Base-by-base conservation (phyloP, 2,113 vertebrate genomes). In the Gobio gobio region DNA sequence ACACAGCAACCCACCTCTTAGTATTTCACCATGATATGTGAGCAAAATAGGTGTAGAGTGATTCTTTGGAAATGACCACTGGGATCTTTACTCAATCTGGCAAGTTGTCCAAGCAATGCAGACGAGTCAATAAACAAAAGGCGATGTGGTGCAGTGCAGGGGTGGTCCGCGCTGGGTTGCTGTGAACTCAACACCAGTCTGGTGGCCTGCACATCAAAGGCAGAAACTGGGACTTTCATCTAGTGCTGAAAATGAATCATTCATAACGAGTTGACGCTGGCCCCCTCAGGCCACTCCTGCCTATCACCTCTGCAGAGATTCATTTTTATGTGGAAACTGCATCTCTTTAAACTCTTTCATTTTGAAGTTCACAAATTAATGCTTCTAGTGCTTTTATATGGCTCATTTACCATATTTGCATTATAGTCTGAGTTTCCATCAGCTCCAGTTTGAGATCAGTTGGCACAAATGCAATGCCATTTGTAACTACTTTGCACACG, bases 121-220 rank as follows among this genome's bases (percentile, higher is more conserved):
- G 61, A 81, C 7, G 47, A 68, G 63, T 56, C 49, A 70, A 72
- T 72, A 72, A 83, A 56, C 49, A 83, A 70, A 58, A 33, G 47
- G 12, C 18, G 22, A 58, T 72, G 29, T 29, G 29, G 29, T 29
- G 29, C 4, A 0, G 45, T 72, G 12, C 49, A 43, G 22, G 56
- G 49, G 64, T 72, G 80, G 66, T 80, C n/a, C 2, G n/a, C 43
- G 40, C 78, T 8, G 5, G 43, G 43, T 24, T 43, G 22, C 47
- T 72, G 47, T 72, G 80, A 54, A 56, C 80, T 72, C 66, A n/a
- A 58, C 49, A 33, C 20, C 78, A 58, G 66, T 56, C 63, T 43
- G 63, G 80, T 83, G 64, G 64, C 33, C 66, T 83, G 22, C 47
- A 72, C 66, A 72, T 83, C 80, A 83, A 83, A 83, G 80, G 18